These are phyloP conservation scores for Pectinophora gossypiella DNA, from an alignment of 1,140 invertebrate species.

Conservation along the genomic window DNA sequence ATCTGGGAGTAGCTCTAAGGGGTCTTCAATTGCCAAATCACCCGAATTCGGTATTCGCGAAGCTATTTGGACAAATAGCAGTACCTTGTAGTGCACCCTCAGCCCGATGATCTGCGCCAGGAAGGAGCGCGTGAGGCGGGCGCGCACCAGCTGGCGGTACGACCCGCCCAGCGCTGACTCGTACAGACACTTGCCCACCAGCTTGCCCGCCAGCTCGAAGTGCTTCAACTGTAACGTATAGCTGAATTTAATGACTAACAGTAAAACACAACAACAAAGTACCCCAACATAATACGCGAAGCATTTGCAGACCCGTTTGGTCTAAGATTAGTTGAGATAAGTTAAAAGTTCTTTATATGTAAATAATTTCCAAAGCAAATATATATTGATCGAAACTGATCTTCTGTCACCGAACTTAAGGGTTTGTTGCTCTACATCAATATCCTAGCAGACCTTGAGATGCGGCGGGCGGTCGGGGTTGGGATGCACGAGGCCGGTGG, in stretches of 20 bases:
- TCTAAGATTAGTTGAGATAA: too few species aligned
- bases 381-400: too few species aligned
- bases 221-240: constrained; percentile 81
- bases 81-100: constrained; percentile 92
- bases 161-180: constrained; percentile 92
- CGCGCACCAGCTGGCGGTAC: constrained; percentile 92
- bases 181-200: constrained; percentile 96
- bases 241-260: constrained; percentile 10
- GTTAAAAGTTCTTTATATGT: too few species aligned
- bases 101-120: constrained; percentile 95
- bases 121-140: constrained; percentile 94
- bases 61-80: too few species aligned
- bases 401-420: too few species aligned
- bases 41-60: too few species aligned
- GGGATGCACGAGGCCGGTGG: constrained; percentile 92
- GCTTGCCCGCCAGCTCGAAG: constrained; percentile 95
- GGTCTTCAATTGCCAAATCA: too few species aligned
- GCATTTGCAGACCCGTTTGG: too few species aligned
- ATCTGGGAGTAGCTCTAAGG: too few species aligned
- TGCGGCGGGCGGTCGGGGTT: constrained; percentile 84
- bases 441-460: constrained; percentile 80
- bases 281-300: too few species aligned
- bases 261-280: neutral
- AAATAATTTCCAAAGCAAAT: too few species aligned
- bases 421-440: too few species aligned